phyloP scores from a whole-genome alignment of 2,797 vertebrate species.

The Amblyraja radiata region DNA sequence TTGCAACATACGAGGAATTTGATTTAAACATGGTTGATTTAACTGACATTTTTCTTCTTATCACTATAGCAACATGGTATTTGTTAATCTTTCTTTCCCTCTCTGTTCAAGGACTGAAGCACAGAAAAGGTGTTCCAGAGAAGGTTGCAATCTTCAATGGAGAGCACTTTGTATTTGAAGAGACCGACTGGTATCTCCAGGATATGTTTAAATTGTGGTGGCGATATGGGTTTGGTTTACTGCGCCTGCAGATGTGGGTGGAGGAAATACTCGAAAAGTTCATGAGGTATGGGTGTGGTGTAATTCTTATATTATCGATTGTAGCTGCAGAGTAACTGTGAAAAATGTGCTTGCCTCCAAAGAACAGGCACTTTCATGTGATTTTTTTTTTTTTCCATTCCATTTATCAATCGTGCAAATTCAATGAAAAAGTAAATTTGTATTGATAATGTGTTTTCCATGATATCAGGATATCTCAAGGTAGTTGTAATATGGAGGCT shows the following conservation, averaged over 20 bases:
- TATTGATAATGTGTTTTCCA: neutral
- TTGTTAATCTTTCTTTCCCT: neutral
- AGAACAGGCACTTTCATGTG: neutral
- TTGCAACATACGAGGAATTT: too few relatives aligned
- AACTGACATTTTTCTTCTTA: neutral
- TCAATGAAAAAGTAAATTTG: neutral
- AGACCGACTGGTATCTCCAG: conserved; percentile 96
- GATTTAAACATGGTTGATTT: neutral
- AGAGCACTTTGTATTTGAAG: conserved; percentile 82
- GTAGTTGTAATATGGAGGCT: neutral
- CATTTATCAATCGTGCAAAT: neutral
- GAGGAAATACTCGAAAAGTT: conserved; percentile 99
- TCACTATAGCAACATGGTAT: neutral
- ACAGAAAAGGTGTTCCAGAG: conserved; percentile 78
- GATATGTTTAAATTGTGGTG: conserved; percentile 94
- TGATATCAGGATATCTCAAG: too few relatives aligned
- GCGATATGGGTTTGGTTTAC: conserved; percentile 97
- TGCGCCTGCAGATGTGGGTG: conserved; percentile 98
- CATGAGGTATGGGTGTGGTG: conserved; percentile 71
- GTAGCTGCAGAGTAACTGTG: neutral
- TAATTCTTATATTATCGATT: neutral
- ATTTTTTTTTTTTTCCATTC: neutral
- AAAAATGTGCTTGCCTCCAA: neutral
- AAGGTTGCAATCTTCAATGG: conserved; percentile 87
- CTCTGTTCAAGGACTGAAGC: conserved; percentile 71